Evolutionary conservation across 2,797 vertebrate species (phyloP).

Genomic region (Neosilurus mollespiculum): DNA sequence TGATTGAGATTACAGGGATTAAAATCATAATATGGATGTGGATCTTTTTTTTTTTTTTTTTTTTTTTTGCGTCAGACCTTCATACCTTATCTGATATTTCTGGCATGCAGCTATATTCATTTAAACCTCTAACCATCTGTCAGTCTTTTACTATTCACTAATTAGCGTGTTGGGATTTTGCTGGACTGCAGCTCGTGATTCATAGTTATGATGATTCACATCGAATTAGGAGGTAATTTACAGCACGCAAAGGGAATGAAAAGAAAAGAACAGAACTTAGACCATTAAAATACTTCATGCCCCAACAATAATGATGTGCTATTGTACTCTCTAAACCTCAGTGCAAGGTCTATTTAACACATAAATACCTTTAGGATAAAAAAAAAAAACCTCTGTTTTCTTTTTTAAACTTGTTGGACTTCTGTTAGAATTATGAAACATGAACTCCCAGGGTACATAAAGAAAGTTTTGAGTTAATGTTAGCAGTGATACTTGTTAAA

Average conservation of each 20-base stretch:
- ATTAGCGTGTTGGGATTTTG: conserved; percentile 38
- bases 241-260: neutral
- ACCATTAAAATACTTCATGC: neutral
- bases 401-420: conserved; percentile 42
- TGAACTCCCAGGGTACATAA: conserved; percentile 51
- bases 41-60: neutral
- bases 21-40: conserved; percentile 61
- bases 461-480: conserved; percentile 66
- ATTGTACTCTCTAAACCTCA: neutral
- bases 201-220: conserved; percentile 24
- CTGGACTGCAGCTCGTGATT: conserved; percentile 4
- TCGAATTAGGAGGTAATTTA: conserved; percentile 21
- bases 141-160: conserved; percentile 33
- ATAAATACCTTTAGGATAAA: conserved; percentile 36
- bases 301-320: neutral
- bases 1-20: conserved; percentile 30
- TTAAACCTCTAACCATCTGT: conserved; percentile 46
- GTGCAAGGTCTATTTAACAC: conserved; percentile 15
- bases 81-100: conserved; percentile 56
- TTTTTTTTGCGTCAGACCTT: conserved; percentile 57
- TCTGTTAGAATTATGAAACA: conserved; percentile 65
- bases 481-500: conserved; percentile 58
- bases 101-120: conserved; percentile 33
- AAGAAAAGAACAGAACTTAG: neutral
- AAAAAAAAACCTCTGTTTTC: conserved; percentile 14